Evolutionary conservation across 2,113 vertebrate species (phyloP).

Genomic region (Origma solitaria): DNA sequence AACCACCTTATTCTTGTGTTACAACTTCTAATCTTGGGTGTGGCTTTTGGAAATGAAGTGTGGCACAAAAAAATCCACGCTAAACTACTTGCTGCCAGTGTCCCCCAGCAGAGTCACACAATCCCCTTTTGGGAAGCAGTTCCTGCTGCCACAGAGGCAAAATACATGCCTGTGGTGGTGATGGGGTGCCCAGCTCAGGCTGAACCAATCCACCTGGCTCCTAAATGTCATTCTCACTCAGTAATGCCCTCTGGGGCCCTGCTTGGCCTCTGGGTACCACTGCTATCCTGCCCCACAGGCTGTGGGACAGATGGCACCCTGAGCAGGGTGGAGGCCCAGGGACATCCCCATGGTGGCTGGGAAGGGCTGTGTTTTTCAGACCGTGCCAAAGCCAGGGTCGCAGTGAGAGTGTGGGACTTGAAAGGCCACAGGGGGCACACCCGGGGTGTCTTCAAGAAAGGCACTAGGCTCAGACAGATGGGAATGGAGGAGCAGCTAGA

Average conservation of each 20-base stretch:
- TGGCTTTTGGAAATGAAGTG: fast-evolving
- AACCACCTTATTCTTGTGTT: neutral
- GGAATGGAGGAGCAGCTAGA: neutral
- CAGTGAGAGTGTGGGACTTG: neutral
- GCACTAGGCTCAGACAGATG: neutral
- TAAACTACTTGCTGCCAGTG: neutral
- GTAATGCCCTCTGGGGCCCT: neutral
- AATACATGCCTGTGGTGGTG: neutral
- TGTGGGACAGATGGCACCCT: neutral
- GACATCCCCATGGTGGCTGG: no score
- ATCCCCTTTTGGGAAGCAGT: neutral
- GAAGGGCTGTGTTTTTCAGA: neutral
- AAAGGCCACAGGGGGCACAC: neutral
- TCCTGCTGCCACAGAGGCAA: neutral
- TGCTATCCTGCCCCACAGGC: fast-evolving
- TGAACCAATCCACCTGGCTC: neutral
- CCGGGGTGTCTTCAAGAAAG: neutral
- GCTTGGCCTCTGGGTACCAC: neutral
- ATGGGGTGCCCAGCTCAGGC: neutral
- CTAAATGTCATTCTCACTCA: no score
- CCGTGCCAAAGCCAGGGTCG: neutral
- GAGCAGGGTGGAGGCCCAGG: fast-evolving
- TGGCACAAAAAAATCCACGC: neutral
- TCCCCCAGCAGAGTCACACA: neutral
- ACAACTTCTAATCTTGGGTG: neutral